Evolutionary conservation across 2,797 vertebrate species (phyloP), one percentile per base, ranked within the genome.

Genomic region (Menidia menidia): DNA sequence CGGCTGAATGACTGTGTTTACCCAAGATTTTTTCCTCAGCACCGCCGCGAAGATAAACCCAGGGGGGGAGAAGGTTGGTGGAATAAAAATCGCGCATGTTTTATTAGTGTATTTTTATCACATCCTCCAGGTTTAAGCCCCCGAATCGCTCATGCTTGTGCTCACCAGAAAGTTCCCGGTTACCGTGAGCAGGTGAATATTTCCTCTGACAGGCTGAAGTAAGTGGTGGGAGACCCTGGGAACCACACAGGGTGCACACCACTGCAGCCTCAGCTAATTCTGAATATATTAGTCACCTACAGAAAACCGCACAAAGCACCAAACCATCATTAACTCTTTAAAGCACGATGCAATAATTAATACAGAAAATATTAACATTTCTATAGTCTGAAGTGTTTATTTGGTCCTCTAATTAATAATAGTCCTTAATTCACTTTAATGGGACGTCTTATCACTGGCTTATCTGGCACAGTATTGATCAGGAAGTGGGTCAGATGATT

Each of bases 81-180:
- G 57, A 80, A 74, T 64, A 48, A 58, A 68, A 74, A 83, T 39
- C 75, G 55, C 39, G 57, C 41, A 30, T 7, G 32, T 55, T 71
- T 67, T 43, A 35, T 71, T 60, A 66, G 74, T 33, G 53, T 33
- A 41, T 54, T 73, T 62, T 75, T 76, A 80, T 77, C 64, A 33
- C 58, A 57, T 70, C 55, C 68, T 75, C 32, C 67, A 66, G 75
- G 55, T 73, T 75, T 35, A 65, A 68, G 58, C 61, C 57, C 15
- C 31, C 35, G 48, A 25, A 30, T 15, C 9, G 50, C 70, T 80
- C 68, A 44, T 54, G 55, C n/a, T 45, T 70, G 47, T 3, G 19
- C 59, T 62, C 18, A 8, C 45, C 19, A 60, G 51, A 10, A 75
- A 65, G 47, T 60, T 68, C 53, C 65, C 61, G 64, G 61, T 56